Evolutionary conservation across 92 coral and sea anemone genomes (phyloP).

Genomic region (Palythoa grandis): DNA sequence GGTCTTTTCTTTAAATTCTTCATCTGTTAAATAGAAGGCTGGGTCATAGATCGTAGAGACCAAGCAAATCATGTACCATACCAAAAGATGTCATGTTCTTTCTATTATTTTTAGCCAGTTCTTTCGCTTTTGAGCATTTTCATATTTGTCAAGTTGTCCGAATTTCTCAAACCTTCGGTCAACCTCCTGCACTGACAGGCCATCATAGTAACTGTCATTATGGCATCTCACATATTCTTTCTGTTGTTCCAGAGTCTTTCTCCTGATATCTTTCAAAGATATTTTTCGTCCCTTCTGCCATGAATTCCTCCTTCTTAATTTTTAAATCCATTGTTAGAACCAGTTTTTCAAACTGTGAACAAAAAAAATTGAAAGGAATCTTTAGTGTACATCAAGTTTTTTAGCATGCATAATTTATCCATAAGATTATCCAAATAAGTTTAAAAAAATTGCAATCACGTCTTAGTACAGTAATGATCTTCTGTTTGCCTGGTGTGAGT

Average conservation of each 20-base stretch:
- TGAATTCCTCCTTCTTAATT: conserved; percentile 10
- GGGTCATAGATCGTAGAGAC: neutral
- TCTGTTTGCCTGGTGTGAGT: too few relatives aligned
- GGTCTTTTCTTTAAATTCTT: neutral
- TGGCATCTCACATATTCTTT: neutral
- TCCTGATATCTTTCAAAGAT: neutral
- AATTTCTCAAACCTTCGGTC: neutral
- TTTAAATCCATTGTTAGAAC: too few relatives aligned
- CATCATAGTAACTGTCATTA: neutral
- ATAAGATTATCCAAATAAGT: too few relatives aligned
- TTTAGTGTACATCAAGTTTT: neutral
- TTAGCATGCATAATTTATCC: neutral
- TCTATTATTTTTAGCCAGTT: neutral
- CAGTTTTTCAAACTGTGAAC: too few relatives aligned
- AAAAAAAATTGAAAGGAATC: neutral
- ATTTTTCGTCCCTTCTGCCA: neutral
- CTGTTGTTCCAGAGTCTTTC: neutral
- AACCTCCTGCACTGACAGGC: too few relatives aligned
- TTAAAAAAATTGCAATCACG: too few relatives aligned
- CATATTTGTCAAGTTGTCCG: neutral
- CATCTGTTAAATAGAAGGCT: neutral
- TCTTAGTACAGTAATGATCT: too few relatives aligned
- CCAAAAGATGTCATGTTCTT: conserved; percentile 1
- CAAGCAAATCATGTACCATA: conserved; percentile 4
- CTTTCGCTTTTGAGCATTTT: neutral